A percentile compares a stretch with the other conserved stretches of the same genome.
Evolutionary conservation across 2,888 invertebrate genomes (phyloP).

Genomic region (Trichopria drosophilae): DNA sequence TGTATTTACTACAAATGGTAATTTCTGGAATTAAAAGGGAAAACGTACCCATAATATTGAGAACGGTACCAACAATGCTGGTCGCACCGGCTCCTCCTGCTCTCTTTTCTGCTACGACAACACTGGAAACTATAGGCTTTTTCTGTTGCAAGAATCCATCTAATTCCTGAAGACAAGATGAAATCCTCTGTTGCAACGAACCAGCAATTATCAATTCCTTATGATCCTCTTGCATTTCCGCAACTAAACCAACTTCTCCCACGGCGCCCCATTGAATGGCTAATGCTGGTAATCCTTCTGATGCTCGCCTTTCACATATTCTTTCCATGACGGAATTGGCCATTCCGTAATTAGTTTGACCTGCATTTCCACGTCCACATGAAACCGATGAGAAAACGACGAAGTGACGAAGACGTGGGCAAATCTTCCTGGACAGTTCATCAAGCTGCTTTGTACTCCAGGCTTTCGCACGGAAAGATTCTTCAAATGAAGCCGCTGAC

Average conservation of each 20-base stretch:
- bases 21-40: background rate
- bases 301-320: constrained; percentile 61
- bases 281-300: constrained; percentile 61
- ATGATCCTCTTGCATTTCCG: constrained; percentile 73
- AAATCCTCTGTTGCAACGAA: constrained; percentile 82
- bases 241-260: constrained; percentile 76
- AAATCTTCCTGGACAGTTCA: constrained; percentile 59
- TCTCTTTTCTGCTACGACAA: constrained; percentile 85
- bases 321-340: constrained; percentile 61
- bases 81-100: constrained; percentile 65
- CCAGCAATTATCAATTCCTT: constrained; percentile 74
- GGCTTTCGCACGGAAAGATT: constrained; percentile 64
- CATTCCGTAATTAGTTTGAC: constrained; percentile 70
- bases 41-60: constrained; percentile 61
- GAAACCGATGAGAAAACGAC: constrained; percentile 69
- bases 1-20: background rate
- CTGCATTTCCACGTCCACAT: constrained; percentile 68
- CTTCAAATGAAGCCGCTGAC: constrained; percentile 59
- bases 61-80: constrained; percentile 73
- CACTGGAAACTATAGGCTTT: constrained; percentile 73
- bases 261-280: constrained; percentile 71
- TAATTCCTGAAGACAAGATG: constrained; percentile 76
- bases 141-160: constrained; percentile 71
- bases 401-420: constrained; percentile 61
- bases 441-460: constrained; percentile 65